Evolutionary conservation across 2,888 invertebrate species (phyloP), one percentile per base, ranked within the genome.

Genomic region (Caenorhabditis auriculariae): DNA sequence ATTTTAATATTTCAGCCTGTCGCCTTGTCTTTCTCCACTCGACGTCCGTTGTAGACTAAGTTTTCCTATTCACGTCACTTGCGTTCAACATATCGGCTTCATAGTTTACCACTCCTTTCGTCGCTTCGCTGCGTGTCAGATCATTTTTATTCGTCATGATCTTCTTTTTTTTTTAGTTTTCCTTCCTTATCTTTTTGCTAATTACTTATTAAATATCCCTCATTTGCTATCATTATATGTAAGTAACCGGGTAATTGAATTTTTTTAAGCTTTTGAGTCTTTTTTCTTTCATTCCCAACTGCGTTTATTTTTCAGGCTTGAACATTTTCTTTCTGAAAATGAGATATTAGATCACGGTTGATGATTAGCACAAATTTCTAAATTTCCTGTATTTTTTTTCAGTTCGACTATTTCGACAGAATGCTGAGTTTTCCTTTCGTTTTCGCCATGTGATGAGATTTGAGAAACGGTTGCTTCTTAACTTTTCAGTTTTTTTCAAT

Each of bases 1-100:
- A n/a, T 24, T 21, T 21, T 38, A 21, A 45, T 38, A 35, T 69
- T 72, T 46, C 65, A 72, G 72, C 72, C 72, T 9, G 72, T 72
- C n/a, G 59, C 64, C 58, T 50, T 72, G 39, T 51, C 62, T 21
- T 72, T 72, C 58, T 50, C 54, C 51, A 54, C 61, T 15, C 60
- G 43, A 54, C 23, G 3, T 6, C 19, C 48, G 4, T 27, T n/a
- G n/a, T n/a, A n/a, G 38, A 38, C 21, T 38, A 38, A 35, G 48
- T 35, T 26, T 42, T 42, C 17, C 17, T 24, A 26, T 49, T 28
- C 15, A 32, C n/a, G 9, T 24, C n/a, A 46, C 49, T 24, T 37
- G 43, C 23, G 32, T 23, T 35, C 35, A 55, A 29, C 56, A 56
- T 56, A 50, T 50, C n/a, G n/a, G n/a, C n/a, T n/a, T n/a, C n/a